Percentiles rank a stretch among this genome's conserved stretches.
phyloP scores from a whole-genome alignment of 2,797 vertebrate genomes.

The Sus cebifrons region DNA sequence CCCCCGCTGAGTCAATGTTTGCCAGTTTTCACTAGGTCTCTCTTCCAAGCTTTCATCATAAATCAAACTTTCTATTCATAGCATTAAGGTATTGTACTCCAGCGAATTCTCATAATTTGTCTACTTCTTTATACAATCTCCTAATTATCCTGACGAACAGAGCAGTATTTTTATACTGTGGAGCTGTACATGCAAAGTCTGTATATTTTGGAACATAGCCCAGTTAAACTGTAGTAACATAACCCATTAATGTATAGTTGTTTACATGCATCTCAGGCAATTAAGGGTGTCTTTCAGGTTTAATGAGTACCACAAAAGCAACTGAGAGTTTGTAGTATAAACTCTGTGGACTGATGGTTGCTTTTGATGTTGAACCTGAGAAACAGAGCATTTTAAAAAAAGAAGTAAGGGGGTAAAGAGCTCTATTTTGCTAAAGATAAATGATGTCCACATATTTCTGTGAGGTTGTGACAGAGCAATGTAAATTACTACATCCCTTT shows the following conservation, averaged over 20 bases:
- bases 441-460: conserved; percentile 41
- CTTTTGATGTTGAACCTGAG: conserved; percentile 74
- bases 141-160: conserved; percentile 76
- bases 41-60: conserved; percentile 60
- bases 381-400: conserved; percentile 32
- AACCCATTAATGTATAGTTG: conserved; percentile 79
- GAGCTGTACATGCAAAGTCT: conserved; percentile 73
- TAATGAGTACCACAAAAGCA: conserved; percentile 77
- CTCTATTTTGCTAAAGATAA: conserved; percentile 56
- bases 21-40: conserved; percentile 36
- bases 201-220: conserved; percentile 79
- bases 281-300: conserved; percentile 82
- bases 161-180: conserved; percentile 74
- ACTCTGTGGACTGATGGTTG: conserved; percentile 39
- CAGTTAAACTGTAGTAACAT: conserved; percentile 78
- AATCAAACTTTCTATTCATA: conserved; percentile 75
- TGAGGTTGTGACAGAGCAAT: neutral
- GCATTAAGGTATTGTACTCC: conserved; percentile 5
- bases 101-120: conserved; percentile 75
- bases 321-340: conserved; percentile 68
- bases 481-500: conserved; percentile 24
- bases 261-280: conserved; percentile 77
- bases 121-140: conserved; percentile 68
- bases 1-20: neutral
- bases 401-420: conserved; percentile 9